Base-by-base conservation (phyloP, 2,113 vertebrate genomes). In the Platichthys flesus region DNA sequence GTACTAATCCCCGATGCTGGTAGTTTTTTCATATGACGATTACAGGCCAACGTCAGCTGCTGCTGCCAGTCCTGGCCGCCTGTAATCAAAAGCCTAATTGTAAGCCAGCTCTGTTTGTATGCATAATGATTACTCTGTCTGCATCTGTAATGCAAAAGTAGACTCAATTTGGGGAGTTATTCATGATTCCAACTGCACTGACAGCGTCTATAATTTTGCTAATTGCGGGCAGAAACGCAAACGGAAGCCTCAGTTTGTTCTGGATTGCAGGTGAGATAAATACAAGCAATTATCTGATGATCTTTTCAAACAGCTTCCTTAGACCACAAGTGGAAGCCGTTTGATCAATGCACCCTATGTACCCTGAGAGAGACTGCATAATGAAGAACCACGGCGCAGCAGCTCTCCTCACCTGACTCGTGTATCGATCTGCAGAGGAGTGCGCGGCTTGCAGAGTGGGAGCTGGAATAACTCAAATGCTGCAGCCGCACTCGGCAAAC, bases 221-320 rank as follows among this genome's bases (percentile, higher is more conserved):
- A 63, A 83, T 66, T 78, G 67, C 31, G 61, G 64, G 23, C 56
- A 54, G 16, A 64, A 72, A 58, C 67, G 63, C 70, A 75, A 16
- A 55, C 15, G 24, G 21, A 52, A 15, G 47, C 21, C 16, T 58
- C 20, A 37, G 64, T 60, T 65, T 73, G 79, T 64, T 64, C 42
- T 40, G 40, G 26, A 61, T 82, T 79, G 86, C 68, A 83, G 83
- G 73, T 84, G 80, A 76, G 80, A 85, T 83, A 82, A 89, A 87
- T 86, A 78, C 61, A 47, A 58, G 74, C 80, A 88, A 88, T 87
- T 85, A 80, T 82, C 82, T 80, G 80, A 86, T 83, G 85, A 83
- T 85, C 61, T 67, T 86, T 86, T 85, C 72, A 83, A 64, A 85
- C 42, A 58, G 57, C 79, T 81, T 83, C 85, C 78, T 78, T 28